Percentiles rank a stretch among this genome's conserved stretches.
Evolutionary conservation across 2,797 vertebrate species (phyloP).

Genomic region (Oryzias dopingdopingensis): DNA sequence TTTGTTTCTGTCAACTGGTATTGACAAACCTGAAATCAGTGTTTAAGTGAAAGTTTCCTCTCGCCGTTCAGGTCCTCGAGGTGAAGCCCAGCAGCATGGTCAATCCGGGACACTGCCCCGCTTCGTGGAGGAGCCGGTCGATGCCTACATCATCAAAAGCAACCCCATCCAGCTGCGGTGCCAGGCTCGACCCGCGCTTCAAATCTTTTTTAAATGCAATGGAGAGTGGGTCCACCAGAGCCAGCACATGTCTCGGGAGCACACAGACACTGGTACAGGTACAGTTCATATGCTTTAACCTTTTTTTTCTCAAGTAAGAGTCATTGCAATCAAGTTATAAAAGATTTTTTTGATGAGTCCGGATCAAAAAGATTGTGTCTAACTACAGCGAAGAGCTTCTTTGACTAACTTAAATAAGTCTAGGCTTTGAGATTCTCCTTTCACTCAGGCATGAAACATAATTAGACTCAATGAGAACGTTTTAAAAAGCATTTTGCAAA

Average conservation of each 20-base stretch:
- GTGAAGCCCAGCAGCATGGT: constrained; percentile 70
- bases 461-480: no score
- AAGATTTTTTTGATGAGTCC: no score
- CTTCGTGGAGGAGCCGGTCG: constrained; percentile 92
- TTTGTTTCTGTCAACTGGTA: background rate
- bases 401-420: no score
- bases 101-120: constrained; percentile 89
- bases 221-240: constrained; percentile 98
- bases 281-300: constrained; percentile 8
- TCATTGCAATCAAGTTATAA: no score
- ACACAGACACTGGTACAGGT: constrained; percentile 90
- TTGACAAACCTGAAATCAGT: no score
- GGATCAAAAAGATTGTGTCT: no score
- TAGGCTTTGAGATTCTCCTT: no score
- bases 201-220: constrained; percentile 99
- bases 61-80: constrained; percentile 63
- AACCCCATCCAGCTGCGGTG: constrained; percentile 93
- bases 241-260: constrained; percentile 90
- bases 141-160: constrained; percentile 96
- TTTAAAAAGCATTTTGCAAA: no score
- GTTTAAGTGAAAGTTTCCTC: background rate
- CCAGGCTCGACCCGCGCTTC: constrained; percentile 89
- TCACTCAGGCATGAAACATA: no score
- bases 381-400: no score
- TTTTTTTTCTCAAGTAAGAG: no score